These are phyloP conservation scores for Drosophila tanythrix DNA, from an alignment of 2,888 invertebrate species.

Conservation along the genomic window DNA sequence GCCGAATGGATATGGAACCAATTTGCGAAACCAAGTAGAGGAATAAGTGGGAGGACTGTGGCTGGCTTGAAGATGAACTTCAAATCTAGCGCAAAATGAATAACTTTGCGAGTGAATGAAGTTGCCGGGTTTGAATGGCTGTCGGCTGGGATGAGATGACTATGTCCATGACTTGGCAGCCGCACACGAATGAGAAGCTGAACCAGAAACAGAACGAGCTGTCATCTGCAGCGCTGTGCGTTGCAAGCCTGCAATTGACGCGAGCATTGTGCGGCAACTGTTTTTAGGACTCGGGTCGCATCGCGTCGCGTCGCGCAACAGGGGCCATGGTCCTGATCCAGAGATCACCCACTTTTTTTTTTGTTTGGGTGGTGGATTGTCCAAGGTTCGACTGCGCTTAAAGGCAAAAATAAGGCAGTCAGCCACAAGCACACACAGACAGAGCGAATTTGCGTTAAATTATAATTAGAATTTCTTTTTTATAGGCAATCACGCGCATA, in stretches of 20 bases:
- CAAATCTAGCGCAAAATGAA: slow-evolving; percentile 72
- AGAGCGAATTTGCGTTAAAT: slow-evolving; percentile 77
- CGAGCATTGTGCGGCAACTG: slow-evolving; percentile 81
- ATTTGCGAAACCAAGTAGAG: slow-evolving; percentile 52
- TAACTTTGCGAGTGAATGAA: slow-evolving; percentile 59
- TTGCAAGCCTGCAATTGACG: slow-evolving; percentile 83
- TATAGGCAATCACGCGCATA: slow-evolving; percentile 75
- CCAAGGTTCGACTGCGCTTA: slow-evolving; percentile 54
- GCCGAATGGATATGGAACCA: slow-evolving; percentile 53
- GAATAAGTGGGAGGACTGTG: not conserved
- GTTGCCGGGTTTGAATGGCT: slow-evolving; percentile 26
- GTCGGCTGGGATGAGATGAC: slow-evolving; percentile 32
- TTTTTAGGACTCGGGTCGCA: slow-evolving; percentile 65
- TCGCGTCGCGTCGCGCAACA: slow-evolving; percentile 60
- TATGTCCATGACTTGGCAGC: slow-evolving; percentile 47
- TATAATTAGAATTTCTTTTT: slow-evolving; percentile 82
- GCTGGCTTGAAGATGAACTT: slow-evolving; percentile 64
- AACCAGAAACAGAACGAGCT: slow-evolving; percentile 46
- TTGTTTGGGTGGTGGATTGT: slow-evolving; percentile 58
- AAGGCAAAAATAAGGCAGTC: slow-evolving; percentile 69
- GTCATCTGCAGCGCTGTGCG: slow-evolving; percentile 81
- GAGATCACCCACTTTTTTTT: slow-evolving; percentile 40
- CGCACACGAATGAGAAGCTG: slow-evolving; percentile 15
- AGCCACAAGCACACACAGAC: slow-evolving; percentile 46
- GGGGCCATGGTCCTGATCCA: slow-evolving; percentile 46